These are phyloP conservation scores for Microctenopoma stevenorrisi DNA, from an alignment of 2,797 vertebrate genomes.

Conservation along the genomic window DNA sequence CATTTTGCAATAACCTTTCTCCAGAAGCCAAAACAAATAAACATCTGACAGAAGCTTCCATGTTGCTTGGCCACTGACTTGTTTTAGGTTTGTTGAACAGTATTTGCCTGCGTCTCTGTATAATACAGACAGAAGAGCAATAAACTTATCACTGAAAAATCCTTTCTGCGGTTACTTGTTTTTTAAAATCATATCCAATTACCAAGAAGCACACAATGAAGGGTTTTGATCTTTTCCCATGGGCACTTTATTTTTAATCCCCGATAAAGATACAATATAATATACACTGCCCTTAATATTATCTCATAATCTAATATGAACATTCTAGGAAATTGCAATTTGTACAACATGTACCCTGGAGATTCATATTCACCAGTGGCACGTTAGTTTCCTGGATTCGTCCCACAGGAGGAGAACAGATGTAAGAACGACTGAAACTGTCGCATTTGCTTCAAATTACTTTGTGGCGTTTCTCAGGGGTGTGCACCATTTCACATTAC, in stretches of 20 bases:
- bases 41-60: conserved; percentile 80
- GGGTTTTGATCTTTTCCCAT: conserved; percentile 89
- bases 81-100: conserved; percentile 69
- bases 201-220: conserved; percentile 73
- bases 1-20: conserved; percentile 32
- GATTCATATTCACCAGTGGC: conserved; percentile 68
- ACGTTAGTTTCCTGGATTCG: conserved; percentile 66
- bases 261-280: conserved; percentile 89
- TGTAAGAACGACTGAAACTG: conserved; percentile 9
- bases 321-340: conserved; percentile 83
- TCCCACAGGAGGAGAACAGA: conserved; percentile 45
- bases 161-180: conserved; percentile 23
- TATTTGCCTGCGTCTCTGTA: conserved; percentile 80
- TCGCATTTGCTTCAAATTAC: neutral
- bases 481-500: conserved; percentile 24
- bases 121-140: conserved; percentile 77
- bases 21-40: conserved; percentile 20
- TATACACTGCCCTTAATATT: conserved; percentile 87
- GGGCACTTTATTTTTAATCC: conserved; percentile 87
- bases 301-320: conserved; percentile 86
- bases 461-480: conserved; percentile 3
- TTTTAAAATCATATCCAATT: conserved; percentile 36
- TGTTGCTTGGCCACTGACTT: conserved; percentile 83
- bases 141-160: conserved; percentile 78
- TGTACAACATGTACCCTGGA: conserved; percentile 78